phyloP scores from a whole-genome alignment of 2,797 vertebrate genomes.

The Amniataba percoides region DNA sequence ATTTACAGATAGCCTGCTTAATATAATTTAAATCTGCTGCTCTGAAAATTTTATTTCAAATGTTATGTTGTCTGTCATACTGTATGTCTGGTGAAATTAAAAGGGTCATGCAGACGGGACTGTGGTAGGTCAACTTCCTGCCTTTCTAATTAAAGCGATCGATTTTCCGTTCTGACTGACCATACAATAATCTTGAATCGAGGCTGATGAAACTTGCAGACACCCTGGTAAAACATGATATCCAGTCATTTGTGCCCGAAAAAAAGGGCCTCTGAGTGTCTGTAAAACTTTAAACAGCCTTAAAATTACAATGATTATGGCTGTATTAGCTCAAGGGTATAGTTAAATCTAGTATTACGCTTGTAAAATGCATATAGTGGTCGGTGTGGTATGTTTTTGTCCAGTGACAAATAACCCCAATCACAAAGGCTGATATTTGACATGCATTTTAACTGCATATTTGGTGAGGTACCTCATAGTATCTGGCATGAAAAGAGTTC shows the following conservation, averaged over 20 bases:
- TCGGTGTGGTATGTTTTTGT: constrained; percentile 29
- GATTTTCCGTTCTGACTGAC: constrained; percentile 33
- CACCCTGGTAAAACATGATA: constrained; percentile 56
- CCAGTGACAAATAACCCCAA: constrained; percentile 26
- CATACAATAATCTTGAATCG: constrained; percentile 24
- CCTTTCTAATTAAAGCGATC: constrained; percentile 43
- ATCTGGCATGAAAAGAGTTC: constrained; percentile 1
- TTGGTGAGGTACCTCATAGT: constrained; percentile 14
- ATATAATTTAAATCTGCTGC: not conserved
- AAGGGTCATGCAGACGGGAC: constrained; percentile 19
- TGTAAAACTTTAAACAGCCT: constrained; percentile 25
- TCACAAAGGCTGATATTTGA: constrained; percentile 27
- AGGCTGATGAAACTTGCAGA: constrained; percentile 62
- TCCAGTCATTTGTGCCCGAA: constrained; percentile 36
- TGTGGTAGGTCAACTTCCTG: constrained; percentile 33
- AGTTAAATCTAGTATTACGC: constrained; percentile 37
- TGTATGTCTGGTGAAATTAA: constrained; percentile 12
- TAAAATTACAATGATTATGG: constrained; percentile 33
- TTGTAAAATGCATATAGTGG: constrained; percentile 38
- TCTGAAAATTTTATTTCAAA: constrained; percentile 9
- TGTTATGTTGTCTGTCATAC: not conserved
- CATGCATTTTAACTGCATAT: constrained; percentile 23
- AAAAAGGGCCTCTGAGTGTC: constrained; percentile 13
- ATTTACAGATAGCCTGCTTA: too few relatives aligned
- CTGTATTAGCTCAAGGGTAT: constrained; percentile 22